Evolutionary conservation across 2,888 invertebrate genomes (phyloP).

Genomic region (Zootermopsis nevadensis): DNA sequence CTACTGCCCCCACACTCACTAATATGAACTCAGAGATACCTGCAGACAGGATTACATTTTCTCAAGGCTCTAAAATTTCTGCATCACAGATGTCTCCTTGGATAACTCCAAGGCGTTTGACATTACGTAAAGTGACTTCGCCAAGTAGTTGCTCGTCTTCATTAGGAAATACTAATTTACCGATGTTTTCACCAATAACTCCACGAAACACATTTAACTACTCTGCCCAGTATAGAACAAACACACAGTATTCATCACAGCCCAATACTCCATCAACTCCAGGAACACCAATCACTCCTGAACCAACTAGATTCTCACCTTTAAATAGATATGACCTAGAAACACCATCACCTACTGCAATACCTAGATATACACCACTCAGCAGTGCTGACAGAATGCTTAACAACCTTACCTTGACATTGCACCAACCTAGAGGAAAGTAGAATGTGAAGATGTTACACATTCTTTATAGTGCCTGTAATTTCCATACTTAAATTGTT

Average conservation of each 20-base stretch:
- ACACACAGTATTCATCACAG: background rate
- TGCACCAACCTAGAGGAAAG: background rate
- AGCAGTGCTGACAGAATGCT: background rate
- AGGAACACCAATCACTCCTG: background rate
- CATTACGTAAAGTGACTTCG: background rate
- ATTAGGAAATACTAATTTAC: background rate
- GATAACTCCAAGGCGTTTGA: conserved; percentile 5
- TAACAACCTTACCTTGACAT: background rate
- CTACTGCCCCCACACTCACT: background rate
- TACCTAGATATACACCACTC: background rate
- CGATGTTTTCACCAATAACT: background rate
- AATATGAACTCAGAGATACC: background rate
- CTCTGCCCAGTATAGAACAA: background rate
- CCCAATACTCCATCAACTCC: background rate
- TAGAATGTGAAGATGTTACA: background rate
- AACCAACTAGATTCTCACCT: background rate
- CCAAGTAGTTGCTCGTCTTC: background rate
- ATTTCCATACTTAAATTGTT: no score
- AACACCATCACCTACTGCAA: background rate
- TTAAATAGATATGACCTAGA: background rate
- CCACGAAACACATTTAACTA: background rate
- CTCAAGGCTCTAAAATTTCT: background rate
- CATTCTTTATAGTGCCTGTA: no score
- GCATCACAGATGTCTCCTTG: background rate
- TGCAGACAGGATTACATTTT: background rate